Base-by-base conservation (phyloP, 2,113 vertebrate genomes). In the Bagarius yarrelli region DNA sequence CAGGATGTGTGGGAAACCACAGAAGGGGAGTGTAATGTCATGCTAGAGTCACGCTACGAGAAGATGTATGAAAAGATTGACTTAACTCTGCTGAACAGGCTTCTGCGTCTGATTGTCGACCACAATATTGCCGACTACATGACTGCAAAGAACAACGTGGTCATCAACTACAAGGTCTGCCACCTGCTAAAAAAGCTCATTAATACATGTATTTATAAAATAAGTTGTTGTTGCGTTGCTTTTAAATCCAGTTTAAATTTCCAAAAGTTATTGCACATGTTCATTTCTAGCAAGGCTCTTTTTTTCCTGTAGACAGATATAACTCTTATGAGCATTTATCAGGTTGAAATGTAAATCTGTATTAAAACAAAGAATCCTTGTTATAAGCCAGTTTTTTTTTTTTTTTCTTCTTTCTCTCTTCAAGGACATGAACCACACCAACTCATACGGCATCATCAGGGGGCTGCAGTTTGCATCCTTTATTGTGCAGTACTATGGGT, bases 21-120 rank as follows among this genome's bases (percentile, higher is more conserved):
- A 2, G 98, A 99, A 78, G 98, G 98, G 0, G 98, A 99, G 79
- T 99, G 98, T 89, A 99, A 99, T 0, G 98, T 99, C 82, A 99
- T 99, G 98, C 92, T 99, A 81, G 98, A 99, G 73, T 99, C 98
- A 0, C 96, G 97, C 30, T 99, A 98, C 73, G 98, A 99, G 91
- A 99, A 99, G 91, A 99, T 99, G 98, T 99, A 99, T 4, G 98
- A 99, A 90, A 99, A 99, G 93, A 99, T 99, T 14, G 98, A 99
- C 88, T 81, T 99, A 94, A 99, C 98, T 0, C 88, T 99, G 88
- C 95, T 99, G 60, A 99, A 99, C 90, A 96, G 98, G 85, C 92
- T 99, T 81, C 89, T 99, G 84, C 96, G 98, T 87, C 96, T 99
- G 44, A 99, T 99, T 0, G 98, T 99, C 0, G 98, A 99, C 87